Evolutionary conservation across 2,797 vertebrate species (phyloP).

Genomic region (Tokudaia muenninki): DNA sequence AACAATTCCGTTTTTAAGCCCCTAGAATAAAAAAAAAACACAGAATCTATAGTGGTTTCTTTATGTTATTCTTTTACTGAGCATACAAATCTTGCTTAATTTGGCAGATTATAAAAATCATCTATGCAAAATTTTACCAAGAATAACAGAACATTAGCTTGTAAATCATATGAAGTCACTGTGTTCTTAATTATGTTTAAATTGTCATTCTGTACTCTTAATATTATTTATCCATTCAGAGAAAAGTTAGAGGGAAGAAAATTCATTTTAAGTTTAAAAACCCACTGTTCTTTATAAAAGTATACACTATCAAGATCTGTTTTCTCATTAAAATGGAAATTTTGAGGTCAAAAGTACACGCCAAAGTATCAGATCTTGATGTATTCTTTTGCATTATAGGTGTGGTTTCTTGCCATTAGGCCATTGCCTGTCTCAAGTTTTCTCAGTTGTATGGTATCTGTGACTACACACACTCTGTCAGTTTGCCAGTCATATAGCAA

Average conservation of each 20-base stretch:
- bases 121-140: background rate
- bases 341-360: background rate
- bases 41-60: background rate
- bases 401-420: background rate
- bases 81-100: background rate
- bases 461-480: background rate
- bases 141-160: background rate
- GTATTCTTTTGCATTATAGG: background rate
- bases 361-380: background rate
- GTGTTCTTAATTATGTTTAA: background rate
- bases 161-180: background rate
- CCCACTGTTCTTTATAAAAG: background rate
- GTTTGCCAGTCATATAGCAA: background rate
- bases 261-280: background rate
- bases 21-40: background rate
- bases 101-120: background rate
- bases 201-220: conserved; percentile 27
- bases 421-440: background rate
- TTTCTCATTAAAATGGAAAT: background rate
- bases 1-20: background rate
- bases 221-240: background rate
- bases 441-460: background rate
- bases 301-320: background rate
- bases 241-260: conserved; percentile 22
- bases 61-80: background rate